A percentile compares a stretch with the other conserved stretches of the same genome.
phyloP scores from a whole-genome alignment of 2,888 invertebrate species.

The Tetranychus truncatus region DNA sequence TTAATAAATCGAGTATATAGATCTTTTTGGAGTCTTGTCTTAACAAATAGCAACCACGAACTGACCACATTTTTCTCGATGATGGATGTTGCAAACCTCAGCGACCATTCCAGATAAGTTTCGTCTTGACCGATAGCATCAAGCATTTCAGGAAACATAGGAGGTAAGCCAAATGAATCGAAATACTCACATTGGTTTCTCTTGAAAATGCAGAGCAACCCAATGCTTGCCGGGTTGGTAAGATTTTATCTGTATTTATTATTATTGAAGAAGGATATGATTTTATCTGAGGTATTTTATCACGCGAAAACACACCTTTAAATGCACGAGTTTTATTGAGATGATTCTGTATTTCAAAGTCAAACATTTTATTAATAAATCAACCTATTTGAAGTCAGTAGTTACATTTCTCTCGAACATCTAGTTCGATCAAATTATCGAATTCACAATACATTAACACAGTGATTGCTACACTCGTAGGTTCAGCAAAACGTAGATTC shows the following conservation, averaged over 20 bases:
- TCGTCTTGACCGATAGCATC: background rate
- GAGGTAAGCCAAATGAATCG: conserved; percentile 17
- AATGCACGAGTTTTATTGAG: background rate
- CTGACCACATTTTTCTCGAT: background rate
- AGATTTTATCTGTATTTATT: conserved; percentile 10
- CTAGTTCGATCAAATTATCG: conserved; percentile 13
- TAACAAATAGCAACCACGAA: conserved; percentile 1
- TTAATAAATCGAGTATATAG: no score
- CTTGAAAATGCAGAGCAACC: conserved; percentile 2
- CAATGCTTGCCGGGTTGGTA: conserved; percentile 13
- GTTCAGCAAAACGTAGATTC: background rate
- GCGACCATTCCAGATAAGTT: background rate
- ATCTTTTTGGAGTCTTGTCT: background rate
- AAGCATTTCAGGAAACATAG: background rate
- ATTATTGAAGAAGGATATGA: background rate
- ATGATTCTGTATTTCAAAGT: conserved; percentile 2
- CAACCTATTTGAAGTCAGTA: conserved; percentile 8
- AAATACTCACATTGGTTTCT: conserved; percentile 7
- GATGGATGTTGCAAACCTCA: conserved; percentile 6
- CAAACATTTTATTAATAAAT: conserved; percentile 11
- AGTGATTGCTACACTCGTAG: conserved; percentile 4
- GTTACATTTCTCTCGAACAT: background rate
- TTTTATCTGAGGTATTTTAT: background rate
- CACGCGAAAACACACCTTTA: background rate
- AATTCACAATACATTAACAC: conserved; percentile 10